A percentile compares a stretch with the other conserved stretches of the same genome.
These are phyloP conservation scores for Cairina moschata DNA, from an alignment of 2,113 vertebrate genomes.

Conservation along the genomic window DNA sequence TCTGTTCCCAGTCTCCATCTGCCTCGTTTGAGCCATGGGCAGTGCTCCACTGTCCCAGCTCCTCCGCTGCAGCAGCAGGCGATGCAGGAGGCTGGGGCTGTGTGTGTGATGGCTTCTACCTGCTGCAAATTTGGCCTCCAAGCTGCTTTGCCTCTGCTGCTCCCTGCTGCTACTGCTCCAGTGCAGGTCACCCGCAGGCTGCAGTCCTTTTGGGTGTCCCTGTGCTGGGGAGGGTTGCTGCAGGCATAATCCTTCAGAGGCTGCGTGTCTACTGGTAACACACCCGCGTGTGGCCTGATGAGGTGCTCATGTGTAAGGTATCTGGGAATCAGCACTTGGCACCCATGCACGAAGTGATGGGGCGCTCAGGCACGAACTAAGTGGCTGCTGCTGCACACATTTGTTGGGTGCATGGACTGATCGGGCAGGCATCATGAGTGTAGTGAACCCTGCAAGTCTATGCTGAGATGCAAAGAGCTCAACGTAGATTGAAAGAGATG, in stretches of 20 bases:
- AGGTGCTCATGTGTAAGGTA: not conserved
- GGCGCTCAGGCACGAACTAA: not conserved
- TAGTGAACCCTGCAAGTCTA: not conserved
- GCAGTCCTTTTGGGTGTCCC: not conserved
- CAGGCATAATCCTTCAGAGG: not conserved
- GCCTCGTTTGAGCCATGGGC: rapidly evolving
- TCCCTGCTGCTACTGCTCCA: not conserved
- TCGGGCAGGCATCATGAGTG: not conserved
- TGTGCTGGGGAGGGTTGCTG: not conserved
- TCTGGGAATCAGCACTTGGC: not conserved
- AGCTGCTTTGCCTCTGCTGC: not conserved
- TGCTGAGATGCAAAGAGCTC: not conserved
- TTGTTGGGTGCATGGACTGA: not conserved
- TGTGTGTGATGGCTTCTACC: not conserved
- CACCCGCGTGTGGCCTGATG: not conserved
- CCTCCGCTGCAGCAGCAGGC: not conserved
- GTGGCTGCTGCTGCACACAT: not conserved
- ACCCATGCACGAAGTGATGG: not conserved
- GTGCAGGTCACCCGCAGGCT: rapidly evolving
- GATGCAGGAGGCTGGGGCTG: not conserved
- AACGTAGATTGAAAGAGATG: not conserved
- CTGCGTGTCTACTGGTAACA: not conserved
- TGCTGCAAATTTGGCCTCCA: rapidly evolving
- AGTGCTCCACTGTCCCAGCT: not conserved
- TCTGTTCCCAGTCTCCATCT: not conserved